These are phyloP conservation scores for Latrodectus elegans DNA, from an alignment of 2,888 invertebrate genomes.

Conservation along the genomic window DNA sequence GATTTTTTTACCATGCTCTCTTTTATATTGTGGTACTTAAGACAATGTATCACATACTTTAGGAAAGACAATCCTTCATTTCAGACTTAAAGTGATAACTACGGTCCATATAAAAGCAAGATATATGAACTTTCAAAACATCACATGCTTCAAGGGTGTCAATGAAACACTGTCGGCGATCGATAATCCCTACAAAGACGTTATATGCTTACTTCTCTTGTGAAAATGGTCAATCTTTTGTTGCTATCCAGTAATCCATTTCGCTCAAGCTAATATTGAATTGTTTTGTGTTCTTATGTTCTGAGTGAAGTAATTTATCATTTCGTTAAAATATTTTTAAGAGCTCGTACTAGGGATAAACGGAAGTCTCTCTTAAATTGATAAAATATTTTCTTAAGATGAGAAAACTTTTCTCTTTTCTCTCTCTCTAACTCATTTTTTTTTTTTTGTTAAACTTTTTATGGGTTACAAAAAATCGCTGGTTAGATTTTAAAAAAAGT, in stretches of 20 bases:
- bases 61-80: not conserved
- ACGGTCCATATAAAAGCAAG: constrained; percentile 1
- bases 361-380: too few relatives aligned
- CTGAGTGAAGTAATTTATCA: not conserved
- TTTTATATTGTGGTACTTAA: not conserved
- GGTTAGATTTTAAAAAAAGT: too few relatives aligned
- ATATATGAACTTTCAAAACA: constrained; percentile 5
- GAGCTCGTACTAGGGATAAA: too few relatives aligned
- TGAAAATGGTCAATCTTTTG: not conserved
- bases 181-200: constrained; percentile 1
- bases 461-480: too few relatives aligned
- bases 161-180: not conserved
- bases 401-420: too few relatives aligned
- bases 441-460: too few relatives aligned
- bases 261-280: constrained; percentile 5
- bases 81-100: constrained; percentile 1
- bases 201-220: not conserved
- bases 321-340: not conserved
- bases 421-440: too few relatives aligned
- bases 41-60: not conserved
- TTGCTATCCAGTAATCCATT: not conserved
- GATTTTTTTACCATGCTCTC: not conserved
- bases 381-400: too few relatives aligned
- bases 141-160: not conserved
- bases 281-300: not conserved